Conservation (phyloP, 1,140 invertebrate species). For the Neotoxoptera formosana region DNA sequence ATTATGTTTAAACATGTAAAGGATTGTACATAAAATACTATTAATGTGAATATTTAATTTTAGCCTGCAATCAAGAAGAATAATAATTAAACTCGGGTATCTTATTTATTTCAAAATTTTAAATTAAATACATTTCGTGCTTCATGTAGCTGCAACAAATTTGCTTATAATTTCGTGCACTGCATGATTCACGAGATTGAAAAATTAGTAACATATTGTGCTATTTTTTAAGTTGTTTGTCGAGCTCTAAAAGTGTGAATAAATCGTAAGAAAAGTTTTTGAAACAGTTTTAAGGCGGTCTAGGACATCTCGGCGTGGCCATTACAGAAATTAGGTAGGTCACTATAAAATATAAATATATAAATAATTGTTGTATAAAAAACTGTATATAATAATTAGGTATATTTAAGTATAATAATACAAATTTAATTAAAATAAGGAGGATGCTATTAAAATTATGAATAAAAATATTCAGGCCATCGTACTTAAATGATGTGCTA, state of each 20-base stretch:
- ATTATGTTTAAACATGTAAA: neutral
- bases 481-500: too few relatives aligned
- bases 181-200: neutral
- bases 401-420: too few relatives aligned
- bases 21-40: neutral
- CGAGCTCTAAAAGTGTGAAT: neutral
- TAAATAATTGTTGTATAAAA: too few relatives aligned
- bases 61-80: neutral
- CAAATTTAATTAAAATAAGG: too few relatives aligned
- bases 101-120: neutral
- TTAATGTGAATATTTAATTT: neutral
- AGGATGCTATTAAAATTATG: too few relatives aligned
- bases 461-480: too few relatives aligned
- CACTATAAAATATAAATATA: too few relatives aligned
- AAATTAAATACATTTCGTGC: neutral
- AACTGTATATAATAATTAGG: too few relatives aligned
- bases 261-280: neutral
- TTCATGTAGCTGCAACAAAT: neutral
- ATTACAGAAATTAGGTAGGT: too few relatives aligned
- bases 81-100: neutral
- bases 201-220: neutral
- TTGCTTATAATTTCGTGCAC: neutral
- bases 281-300: neutral
- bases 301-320: too few relatives aligned
- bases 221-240: neutral